Conservation (phyloP, 64 coral and sea anemone species). For the Anthopleura sola region DNA sequence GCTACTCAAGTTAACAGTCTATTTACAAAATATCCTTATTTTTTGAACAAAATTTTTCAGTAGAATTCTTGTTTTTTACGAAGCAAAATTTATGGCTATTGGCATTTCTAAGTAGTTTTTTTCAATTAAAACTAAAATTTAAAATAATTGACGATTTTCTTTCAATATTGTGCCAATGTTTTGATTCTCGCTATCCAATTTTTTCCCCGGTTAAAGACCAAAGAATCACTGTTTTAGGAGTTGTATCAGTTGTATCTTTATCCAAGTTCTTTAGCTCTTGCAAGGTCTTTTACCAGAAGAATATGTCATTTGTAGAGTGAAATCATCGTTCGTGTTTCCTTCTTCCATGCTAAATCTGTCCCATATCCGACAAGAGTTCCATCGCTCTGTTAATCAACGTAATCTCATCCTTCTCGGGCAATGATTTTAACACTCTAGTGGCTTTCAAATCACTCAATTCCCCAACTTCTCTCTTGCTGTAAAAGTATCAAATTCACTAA, state of each 20-base stretch:
- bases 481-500: background rate
- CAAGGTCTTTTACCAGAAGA: background rate
- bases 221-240: background rate
- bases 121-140: background rate
- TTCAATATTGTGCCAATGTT: background rate
- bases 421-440: background rate
- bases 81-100: no score
- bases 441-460: background rate
- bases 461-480: background rate
- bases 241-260: background rate
- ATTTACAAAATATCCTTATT: no score
- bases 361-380: background rate
- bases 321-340: background rate
- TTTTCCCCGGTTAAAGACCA: background rate
- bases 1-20: no score
- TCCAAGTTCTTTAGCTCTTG: background rate
- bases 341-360: background rate
- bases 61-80: no score
- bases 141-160: background rate
- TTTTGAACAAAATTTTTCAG: no score
- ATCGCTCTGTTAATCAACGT: background rate
- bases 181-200: background rate
- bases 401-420: background rate
- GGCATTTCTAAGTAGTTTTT: no score
- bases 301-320: background rate